Conservation (phyloP, 2,113 vertebrate genomes). For the Nestor notabilis region DNA sequence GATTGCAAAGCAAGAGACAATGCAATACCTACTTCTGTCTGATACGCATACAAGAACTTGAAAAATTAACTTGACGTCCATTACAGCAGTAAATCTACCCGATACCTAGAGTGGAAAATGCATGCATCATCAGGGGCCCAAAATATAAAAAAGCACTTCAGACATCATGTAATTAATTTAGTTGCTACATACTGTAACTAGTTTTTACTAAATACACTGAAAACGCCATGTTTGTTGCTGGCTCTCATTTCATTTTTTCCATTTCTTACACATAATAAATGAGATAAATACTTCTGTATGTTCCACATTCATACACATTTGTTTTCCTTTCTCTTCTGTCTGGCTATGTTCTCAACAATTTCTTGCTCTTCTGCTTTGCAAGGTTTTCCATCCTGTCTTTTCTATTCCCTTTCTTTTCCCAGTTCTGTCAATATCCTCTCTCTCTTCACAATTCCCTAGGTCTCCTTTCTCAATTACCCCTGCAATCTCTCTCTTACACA, state of each 20-base stretch:
- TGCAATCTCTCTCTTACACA: neutral
- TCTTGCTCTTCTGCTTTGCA: neutral
- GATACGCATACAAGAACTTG: neutral
- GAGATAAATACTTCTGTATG: neutral
- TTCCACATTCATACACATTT: neutral
- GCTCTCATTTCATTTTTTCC: neutral
- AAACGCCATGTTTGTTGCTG: neutral
- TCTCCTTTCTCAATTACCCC: neutral
- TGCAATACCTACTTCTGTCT: rapidly evolving
- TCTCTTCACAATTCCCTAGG: neutral
- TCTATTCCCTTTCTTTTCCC: neutral
- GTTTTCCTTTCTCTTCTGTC: neutral
- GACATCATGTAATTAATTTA: neutral
- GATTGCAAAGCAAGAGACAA: neutral
- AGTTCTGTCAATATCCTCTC: neutral
- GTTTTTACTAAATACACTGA: neutral
- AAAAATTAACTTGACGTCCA: neutral
- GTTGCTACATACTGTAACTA: neutral
- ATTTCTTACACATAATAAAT: neutral
- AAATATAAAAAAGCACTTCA: neutral
- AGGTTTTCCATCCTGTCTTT: neutral
- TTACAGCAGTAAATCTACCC: neutral
- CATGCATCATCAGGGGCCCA: rapidly evolving
- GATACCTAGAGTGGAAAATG: neutral
- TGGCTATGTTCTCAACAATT: neutral